phyloP scores from a whole-genome alignment of 2,113 vertebrate genomes.

The Lophotis ruficrista region DNA sequence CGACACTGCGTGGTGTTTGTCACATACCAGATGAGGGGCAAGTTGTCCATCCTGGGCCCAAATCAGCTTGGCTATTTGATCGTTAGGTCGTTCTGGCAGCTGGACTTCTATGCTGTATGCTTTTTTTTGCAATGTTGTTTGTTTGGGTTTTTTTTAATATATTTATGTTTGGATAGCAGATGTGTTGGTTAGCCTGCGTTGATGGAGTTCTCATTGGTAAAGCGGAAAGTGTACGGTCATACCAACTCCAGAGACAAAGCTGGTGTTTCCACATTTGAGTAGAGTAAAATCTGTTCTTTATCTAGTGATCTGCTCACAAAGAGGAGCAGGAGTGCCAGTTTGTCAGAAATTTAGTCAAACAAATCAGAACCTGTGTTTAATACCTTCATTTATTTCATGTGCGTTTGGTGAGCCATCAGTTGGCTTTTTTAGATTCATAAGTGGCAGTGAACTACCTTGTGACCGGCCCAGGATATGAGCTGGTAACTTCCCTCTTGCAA shows the following conservation, averaged over 20 bases:
- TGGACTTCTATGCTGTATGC: not conserved
- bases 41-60: not conserved
- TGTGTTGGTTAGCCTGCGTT: not conserved
- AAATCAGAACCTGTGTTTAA: not conserved
- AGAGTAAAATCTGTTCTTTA: not conserved
- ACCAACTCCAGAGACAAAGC: not conserved
- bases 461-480: not conserved
- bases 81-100: not conserved
- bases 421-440: not conserved
- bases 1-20: not conserved
- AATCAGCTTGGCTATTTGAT: not conserved
- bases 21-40: not conserved
- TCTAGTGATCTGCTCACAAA: not conserved
- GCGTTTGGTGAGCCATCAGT: not conserved
- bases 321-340: not conserved
- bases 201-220: not conserved
- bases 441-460: not conserved
- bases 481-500: not conserved
- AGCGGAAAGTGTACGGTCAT: not conserved
- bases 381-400: not conserved
- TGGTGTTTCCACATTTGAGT: not conserved
- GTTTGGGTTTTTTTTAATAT: not conserved
- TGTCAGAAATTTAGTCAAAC: not conserved
- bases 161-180: not conserved
- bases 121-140: not conserved